Evolutionary conservation across 2,113 vertebrate genomes (phyloP), one percentile per base, ranked within the genome.

Genomic region (Zeus faber): DNA sequence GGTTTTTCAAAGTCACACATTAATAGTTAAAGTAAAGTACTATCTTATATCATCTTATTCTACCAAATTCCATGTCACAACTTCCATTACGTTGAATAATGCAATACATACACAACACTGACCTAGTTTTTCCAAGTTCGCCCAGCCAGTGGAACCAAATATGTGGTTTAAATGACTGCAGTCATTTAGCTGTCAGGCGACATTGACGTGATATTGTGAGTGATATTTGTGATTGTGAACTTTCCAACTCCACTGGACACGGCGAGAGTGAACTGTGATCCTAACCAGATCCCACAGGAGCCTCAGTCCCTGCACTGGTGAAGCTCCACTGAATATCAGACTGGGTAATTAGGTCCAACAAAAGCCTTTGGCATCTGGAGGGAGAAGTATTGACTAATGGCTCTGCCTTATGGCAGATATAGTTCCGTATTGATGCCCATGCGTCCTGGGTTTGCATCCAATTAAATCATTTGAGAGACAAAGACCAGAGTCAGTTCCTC

Each of bases 401-500:
- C 62, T 74, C 71, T 65, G 65, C 70, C 79, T 85, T 87, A 83
- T 76, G 75, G 79, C 83, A 84, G 83, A 87, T 84, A 85, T 77
- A 83, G 74, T 73, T 79, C 70, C 37, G 57, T 83, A 87, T 86
- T 86, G 83, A 90, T 84, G 80, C 77, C 72, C 26, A 9, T 58
- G 74, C 67, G n/a, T 83, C 59, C 78, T 80, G 70, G 82, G 69
- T 83, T 86, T 86, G 82, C 82, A 87, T 86, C 82, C 84, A 89
- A 86, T 90, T 87, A 87, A 86, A 85, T 87, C 65, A 85, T 85
- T 83, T 85, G 79, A 86, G 75, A 81, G 79, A 86, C 77, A 81
- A 63, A 85, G 75, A 76, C 81, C 77, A 82, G 81, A 84, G 75
- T 79, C 72, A 67, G 69, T 80, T 81, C 53, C 84, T 86, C 68